These are phyloP conservation scores for Tanypteryx hageni DNA, from an alignment of 2,888 invertebrate species.

Conservation along the genomic window DNA sequence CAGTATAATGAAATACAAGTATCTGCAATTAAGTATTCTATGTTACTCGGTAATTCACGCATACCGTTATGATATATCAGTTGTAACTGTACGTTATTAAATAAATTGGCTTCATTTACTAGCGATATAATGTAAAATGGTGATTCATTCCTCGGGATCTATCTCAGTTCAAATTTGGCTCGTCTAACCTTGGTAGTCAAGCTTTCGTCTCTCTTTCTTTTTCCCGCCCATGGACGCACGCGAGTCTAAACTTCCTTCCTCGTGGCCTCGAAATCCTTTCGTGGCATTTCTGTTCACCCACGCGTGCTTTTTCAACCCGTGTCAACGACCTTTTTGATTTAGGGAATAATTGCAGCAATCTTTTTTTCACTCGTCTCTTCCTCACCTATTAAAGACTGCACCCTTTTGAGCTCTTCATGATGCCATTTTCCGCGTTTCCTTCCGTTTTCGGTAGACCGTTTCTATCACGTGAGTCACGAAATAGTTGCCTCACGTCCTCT, in stretches of 20 bases:
- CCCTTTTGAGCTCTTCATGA: not conserved
- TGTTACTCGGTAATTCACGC: too few relatives aligned
- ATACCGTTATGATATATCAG: too few relatives aligned
- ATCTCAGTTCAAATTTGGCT: not conserved
- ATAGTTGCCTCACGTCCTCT: not conserved
- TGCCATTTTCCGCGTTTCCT: not conserved
- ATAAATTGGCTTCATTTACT: too few relatives aligned
- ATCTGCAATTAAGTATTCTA: too few relatives aligned
- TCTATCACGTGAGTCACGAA: not conserved
- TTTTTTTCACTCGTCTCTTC: not conserved
- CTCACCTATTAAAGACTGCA: not conserved
- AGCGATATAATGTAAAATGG: too few relatives aligned
- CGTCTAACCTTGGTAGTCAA: not conserved
- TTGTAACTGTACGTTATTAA: too few relatives aligned
- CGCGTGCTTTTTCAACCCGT: not conserved
- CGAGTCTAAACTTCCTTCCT: not conserved
- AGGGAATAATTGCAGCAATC: not conserved
- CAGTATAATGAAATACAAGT: too few relatives aligned
- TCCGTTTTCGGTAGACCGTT: not conserved
- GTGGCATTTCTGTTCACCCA: not conserved
- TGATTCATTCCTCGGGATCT: not conserved
- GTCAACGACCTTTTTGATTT: constrained; percentile 14
- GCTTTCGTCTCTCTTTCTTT: not conserved
- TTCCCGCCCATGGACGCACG: not conserved
- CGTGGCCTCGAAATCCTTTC: not conserved